These are phyloP conservation scores for Halisarca cf. caerulea DNA, from an alignment of 37 sponge, comb jelly and placozoan species.

Conservation along the genomic window DNA sequence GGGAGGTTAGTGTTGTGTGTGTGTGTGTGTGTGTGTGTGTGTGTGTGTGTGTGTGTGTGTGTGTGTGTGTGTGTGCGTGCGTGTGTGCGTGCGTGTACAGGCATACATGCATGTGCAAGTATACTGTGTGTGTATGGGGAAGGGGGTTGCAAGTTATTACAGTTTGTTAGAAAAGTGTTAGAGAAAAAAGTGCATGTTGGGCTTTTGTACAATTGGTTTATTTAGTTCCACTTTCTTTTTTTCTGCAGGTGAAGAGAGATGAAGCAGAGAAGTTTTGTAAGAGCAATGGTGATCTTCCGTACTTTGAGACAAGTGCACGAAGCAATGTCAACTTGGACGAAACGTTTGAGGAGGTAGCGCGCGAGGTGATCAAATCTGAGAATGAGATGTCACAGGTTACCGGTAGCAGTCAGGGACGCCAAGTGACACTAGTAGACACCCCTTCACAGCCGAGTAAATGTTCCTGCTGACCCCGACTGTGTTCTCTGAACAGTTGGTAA, in stretches of 20 bases:
- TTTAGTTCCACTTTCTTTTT: too few relatives aligned
- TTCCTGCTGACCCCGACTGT: too few relatives aligned
- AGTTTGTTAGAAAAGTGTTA: too few relatives aligned
- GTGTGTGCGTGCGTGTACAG: constrained; percentile 6
- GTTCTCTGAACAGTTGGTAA: too few relatives aligned
- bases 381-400: background rate
- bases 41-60: constrained; percentile 28
- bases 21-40: constrained; percentile 32
- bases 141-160: background rate
- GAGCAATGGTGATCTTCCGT: background rate
- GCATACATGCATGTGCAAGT: background rate
- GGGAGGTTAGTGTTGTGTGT: constrained; percentile 18
- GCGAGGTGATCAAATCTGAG: background rate
- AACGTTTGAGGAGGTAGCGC: background rate
- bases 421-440: background rate
- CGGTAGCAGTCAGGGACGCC: too few relatives aligned
- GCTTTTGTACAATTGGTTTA: too few relatives aligned
- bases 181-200: background rate
- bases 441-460: too few relatives aligned
- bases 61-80: constrained; percentile 29
- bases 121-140: background rate
- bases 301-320: constrained; percentile 40
- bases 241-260: constrained; percentile 9
- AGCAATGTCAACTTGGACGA: constrained; percentile 19
- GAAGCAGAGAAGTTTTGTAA: constrained; percentile 32